Base-by-base conservation (phyloP, 37 sponge, comb jelly and placozoan species). In the Crambe crambe region DNA sequence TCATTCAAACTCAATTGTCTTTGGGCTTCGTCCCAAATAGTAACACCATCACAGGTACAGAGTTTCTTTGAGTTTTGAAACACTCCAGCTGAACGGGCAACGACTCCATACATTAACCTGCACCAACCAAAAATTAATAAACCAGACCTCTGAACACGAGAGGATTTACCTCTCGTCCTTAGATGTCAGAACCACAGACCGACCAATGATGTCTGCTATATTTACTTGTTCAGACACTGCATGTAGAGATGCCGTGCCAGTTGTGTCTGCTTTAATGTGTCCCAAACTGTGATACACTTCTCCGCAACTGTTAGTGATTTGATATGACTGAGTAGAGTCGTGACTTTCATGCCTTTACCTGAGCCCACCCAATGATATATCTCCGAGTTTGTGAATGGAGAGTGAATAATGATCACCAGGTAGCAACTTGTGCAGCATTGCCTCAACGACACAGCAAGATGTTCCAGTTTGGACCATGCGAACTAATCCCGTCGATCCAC, bases 31-130 rank as follows among this genome's bases (percentile, higher is more conserved):
- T 94, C 92, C 95, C 95, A 94, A 29, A 90, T 84, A 25, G 95
- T 90, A 40, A 85, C 83, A 21, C 95, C 95, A 67, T 90, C 92
- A 84, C 95, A 94, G 0, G 95, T 89, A 40, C 95, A 94, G 18
- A 94, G 80, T 59, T 76, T 90, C 78, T 94, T 94, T 0, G 73
- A 68, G 78, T 94, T 94, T 73, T 94, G 87, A 42, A 94, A 94
- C 21, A 94, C 62, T 34, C 95, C 95, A 81, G 95, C 88, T 27
- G 95, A 94, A 6, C 95, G 77, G 6, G 95, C 95, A 22, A 94
- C 72, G 18, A 94, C 70, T 0, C 91, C 95, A 84, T 89, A 90
- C 85, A 87, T 73, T 15, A 89, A 27, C 47, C 92, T 92, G 80
- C 3, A 18, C 27, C 34, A 2, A 18, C 15, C 35, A 65, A 18